A percentile compares a stretch with the other conserved stretches of the same genome.
phyloP scores from a whole-genome alignment of 2,888 invertebrate genomes.

The Tridacna gigas region DNA sequence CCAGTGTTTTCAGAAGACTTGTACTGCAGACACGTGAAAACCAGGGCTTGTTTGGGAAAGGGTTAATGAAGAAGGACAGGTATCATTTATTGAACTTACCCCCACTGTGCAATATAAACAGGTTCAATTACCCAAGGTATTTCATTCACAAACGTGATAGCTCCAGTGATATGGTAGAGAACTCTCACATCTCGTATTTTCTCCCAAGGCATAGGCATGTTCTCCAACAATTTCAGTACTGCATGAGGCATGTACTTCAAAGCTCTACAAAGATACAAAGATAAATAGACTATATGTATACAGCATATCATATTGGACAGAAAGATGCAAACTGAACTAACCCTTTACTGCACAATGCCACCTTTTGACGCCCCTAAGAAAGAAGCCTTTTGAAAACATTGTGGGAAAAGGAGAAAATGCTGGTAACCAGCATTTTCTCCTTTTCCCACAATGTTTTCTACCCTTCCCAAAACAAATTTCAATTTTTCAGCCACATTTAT shows the following conservation, averaged over 20 bases:
- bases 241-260: conserved; percentile 99
- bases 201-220: conserved; percentile 99
- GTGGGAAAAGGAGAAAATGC: not conserved
- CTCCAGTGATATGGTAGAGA: conserved; percentile 99
- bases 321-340: not conserved
- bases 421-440: not conserved
- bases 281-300: not conserved
- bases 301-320: not conserved
- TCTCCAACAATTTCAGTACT: conserved; percentile 98
- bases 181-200: conserved; percentile 98
- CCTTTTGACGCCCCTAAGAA: too few relatives aligned
- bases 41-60: not conserved
- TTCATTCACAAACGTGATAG: conserved; percentile 99
- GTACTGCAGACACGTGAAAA: too few relatives aligned
- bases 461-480: too few relatives aligned
- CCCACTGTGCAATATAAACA: conserved; percentile 99
- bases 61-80: not conserved
- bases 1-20: too few relatives aligned
- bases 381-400: not conserved
- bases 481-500: too few relatives aligned
- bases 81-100: conserved; percentile 87
- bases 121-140: conserved; percentile 99
- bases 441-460: too few relatives aligned
- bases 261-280: conserved; percentile 88
- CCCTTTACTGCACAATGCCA: not conserved